These are phyloP conservation scores for Acrossocheilus wenchowensis DNA, from an alignment of 2,797 vertebrate genomes.

Conservation along the genomic window DNA sequence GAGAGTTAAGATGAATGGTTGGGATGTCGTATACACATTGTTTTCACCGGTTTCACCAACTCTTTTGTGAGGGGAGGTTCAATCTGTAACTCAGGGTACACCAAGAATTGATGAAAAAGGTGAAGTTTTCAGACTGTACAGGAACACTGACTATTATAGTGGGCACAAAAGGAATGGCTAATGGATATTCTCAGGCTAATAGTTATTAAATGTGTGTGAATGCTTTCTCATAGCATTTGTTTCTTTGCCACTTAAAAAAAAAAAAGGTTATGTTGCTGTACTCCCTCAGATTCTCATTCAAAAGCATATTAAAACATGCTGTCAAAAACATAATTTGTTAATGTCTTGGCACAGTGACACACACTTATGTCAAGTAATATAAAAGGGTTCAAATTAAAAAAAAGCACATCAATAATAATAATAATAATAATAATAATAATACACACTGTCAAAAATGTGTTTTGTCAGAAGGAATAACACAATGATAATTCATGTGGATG, in stretches of 20 bases:
- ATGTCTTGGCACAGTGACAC: neutral
- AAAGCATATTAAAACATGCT: neutral
- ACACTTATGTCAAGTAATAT: neutral
- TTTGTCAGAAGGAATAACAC: neutral
- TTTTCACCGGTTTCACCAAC: conserved; percentile 29
- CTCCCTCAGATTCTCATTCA: neutral
- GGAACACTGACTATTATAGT: neutral
- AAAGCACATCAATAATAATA: neutral
- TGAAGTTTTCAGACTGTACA: neutral
- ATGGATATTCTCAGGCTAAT: neutral
- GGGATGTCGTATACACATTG: neutral
- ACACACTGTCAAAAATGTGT: neutral
- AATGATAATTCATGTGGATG: too few species aligned
- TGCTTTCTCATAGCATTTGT: neutral
- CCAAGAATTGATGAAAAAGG: conserved; percentile 16
- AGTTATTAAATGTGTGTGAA: neutral
- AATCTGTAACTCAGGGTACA: neutral
- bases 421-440: conserved; percentile 7
- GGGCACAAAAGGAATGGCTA: neutral
- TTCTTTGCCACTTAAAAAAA: neutral
- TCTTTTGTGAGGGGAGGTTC: neutral
- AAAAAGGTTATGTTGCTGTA: neutral
- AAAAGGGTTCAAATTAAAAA: neutral
- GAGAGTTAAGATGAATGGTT: neutral
- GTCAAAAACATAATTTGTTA: neutral